These are phyloP conservation scores for Aegithalos caudatus DNA, from an alignment of 2,113 vertebrate species.

Conservation along the genomic window DNA sequence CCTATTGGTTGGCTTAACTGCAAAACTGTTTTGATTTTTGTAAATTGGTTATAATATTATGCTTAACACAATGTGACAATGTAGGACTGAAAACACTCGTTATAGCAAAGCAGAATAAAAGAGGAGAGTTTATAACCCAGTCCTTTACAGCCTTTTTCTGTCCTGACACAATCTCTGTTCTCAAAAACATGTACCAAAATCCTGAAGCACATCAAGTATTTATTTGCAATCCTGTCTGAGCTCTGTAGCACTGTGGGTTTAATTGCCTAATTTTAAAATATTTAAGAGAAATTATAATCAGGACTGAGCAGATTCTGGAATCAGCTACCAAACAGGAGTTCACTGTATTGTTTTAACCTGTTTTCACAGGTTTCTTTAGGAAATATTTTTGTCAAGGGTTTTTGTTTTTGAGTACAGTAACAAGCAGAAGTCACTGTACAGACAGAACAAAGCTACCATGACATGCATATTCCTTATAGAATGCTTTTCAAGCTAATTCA, in stretches of 20 bases:
- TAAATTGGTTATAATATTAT: not conserved
- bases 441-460: not conserved
- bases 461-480: not conserved
- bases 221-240: not conserved
- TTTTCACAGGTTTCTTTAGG: not conserved
- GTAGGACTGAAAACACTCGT: not conserved
- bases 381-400: not conserved
- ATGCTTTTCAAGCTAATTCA: not conserved
- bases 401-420: not conserved
- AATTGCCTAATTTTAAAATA: not conserved
- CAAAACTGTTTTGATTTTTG: not conserved
- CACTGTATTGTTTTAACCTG: not conserved
- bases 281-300: not conserved
- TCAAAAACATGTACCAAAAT: not conserved
- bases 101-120: not conserved
- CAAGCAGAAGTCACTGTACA: not conserved
- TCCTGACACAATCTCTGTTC: not conserved
- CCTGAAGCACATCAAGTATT: not conserved
- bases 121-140: not conserved
- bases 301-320: not conserved
- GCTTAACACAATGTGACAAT: not conserved
- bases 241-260: not conserved
- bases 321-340: not conserved
- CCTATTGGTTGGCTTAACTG: not conserved
- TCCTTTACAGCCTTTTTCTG: not conserved